Conservation (phyloP, 2,113 vertebrate genomes). For the Macquaria australasica region DNA sequence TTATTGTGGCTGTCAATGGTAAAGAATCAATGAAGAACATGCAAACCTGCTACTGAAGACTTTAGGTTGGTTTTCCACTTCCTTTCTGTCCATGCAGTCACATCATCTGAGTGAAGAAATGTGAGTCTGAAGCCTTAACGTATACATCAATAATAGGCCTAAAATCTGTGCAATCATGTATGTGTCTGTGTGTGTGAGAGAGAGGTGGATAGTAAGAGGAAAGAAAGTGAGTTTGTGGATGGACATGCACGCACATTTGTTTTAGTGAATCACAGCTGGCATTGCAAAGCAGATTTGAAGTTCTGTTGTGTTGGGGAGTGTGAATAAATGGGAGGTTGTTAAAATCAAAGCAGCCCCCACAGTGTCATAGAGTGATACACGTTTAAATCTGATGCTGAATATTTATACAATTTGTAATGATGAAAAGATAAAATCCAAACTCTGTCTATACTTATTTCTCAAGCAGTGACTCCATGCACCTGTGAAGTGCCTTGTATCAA, state of each 20-base stretch:
- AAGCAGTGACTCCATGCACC: neutral
- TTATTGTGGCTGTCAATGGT: slow-evolving; percentile 1
- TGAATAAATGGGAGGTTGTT: neutral
- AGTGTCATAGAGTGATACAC: neutral
- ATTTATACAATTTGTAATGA: slow-evolving; percentile 10
- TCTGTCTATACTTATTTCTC: neutral
- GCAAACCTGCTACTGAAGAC: slow-evolving; percentile 44
- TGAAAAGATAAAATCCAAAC: slow-evolving; percentile 13
- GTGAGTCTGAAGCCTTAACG: slow-evolving; percentile 34
- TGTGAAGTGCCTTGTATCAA: slow-evolving; percentile 58
- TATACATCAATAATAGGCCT: slow-evolving; percentile 26
- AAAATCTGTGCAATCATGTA: slow-evolving; percentile 47
- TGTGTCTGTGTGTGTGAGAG: neutral
- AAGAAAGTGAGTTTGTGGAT: neutral
- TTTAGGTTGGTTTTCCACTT: slow-evolving; percentile 32
- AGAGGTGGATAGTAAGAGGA: too few species aligned
- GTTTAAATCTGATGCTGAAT: slow-evolving; percentile 33
- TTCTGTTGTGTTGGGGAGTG: neutral
- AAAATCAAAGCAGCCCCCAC: neutral
- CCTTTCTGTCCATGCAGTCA: slow-evolving; percentile 35
- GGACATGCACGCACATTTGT: neutral
- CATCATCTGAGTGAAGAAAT: slow-evolving; percentile 30
- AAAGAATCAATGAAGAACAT: slow-evolving; percentile 43
- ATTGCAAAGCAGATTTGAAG: neutral
- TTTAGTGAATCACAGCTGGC: neutral